These are phyloP conservation scores for Hirtodrosophila histrioides DNA, from an alignment of 2,888 invertebrate species.

Conservation along the genomic window DNA sequence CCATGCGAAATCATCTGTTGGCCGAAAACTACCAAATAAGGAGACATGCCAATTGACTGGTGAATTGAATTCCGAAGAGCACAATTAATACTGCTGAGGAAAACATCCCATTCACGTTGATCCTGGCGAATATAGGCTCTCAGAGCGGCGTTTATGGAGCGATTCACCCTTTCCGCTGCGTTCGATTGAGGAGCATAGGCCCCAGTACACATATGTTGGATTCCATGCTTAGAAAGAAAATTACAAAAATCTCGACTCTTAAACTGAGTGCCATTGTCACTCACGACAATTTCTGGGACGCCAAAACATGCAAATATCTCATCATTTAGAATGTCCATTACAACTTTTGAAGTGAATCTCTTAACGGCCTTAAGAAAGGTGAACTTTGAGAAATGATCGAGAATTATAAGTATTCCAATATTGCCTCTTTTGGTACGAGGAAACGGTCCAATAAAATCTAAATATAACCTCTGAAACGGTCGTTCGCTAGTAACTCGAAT, in stretches of 20 bases:
- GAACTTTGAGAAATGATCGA: too few species aligned
- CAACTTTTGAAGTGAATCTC: not conserved
- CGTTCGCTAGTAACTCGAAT: not conserved
- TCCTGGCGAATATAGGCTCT: conserved; percentile 1
- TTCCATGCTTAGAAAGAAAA: not conserved
- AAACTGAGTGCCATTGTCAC: conserved; percentile 16
- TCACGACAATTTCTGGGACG: conserved; percentile 7
- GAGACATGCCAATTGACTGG: conserved; percentile 8
- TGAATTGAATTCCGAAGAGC: conserved; percentile 2
- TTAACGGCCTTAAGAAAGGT: not conserved
- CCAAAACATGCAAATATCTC: conserved; percentile 4
- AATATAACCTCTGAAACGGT: not conserved
- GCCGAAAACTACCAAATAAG: not conserved
- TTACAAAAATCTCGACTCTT: conserved; percentile 3
- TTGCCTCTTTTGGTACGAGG: too few species aligned
- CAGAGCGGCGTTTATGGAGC: not conserved
- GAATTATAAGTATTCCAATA: too few species aligned
- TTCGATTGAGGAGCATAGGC: not conserved
- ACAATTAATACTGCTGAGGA: conserved; percentile 3
- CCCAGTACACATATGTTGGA: not conserved
- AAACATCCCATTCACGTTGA: conserved; percentile 7
- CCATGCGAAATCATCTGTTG: conserved; percentile 17
- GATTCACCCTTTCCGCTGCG: not conserved
- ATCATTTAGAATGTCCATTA: not conserved
- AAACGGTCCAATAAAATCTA: not conserved